Evolutionary conservation across 2,113 vertebrate genomes (phyloP), one percentile per base, ranked within the genome.

Genomic region (Eublepharis macularius): DNA sequence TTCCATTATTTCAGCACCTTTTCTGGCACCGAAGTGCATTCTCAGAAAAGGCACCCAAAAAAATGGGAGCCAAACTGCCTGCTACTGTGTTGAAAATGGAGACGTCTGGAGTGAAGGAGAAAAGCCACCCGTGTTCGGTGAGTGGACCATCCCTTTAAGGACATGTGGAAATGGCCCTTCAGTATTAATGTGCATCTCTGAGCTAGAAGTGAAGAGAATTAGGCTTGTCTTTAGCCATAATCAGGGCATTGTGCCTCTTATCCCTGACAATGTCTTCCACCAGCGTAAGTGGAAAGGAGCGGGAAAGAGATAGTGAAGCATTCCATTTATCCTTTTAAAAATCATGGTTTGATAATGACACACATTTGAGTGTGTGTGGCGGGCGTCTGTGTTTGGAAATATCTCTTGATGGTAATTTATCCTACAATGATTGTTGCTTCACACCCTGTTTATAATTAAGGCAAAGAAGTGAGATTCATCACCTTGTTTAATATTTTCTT

Each of bases 311-410:
- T 89, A 90, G 83, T 92, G 78, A 88, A 92, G 89, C 93, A 92
- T 91, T 94, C 90, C 92, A 91, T 84, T 92, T 94, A 91, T 93
- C 92, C 92, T 94, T 95, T 95, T 95, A 94, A 94, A 94, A 95
- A 95, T 95, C 94, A 95, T 95, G 94, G 92, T 95, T 94, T 94
- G 94, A 94, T 95, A 95, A 95, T 93, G 93, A 95, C 92, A 93
- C 90, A 84, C 86, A 26, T 0, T 94, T 94, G 94, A 93, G 43
- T n/a, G n/a, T n/a, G n/a, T n/a, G n/a, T n/a, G 66, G 73, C 21
- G 84, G 60, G 60, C 91, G 84, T 93, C 92, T 89, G 91, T 94
- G 91, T 93, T 94, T 95, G 92, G 93, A 93, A 94, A 94, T 94
- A 95, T 94, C 94, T 94, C 93, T 92, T 93, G 94, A 95, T 89